A percentile compares a stretch with the other conserved stretches of the same genome.
Evolutionary conservation across 2,113 vertebrate species (phyloP).

Genomic region (Daphoenositta chrysoptera): DNA sequence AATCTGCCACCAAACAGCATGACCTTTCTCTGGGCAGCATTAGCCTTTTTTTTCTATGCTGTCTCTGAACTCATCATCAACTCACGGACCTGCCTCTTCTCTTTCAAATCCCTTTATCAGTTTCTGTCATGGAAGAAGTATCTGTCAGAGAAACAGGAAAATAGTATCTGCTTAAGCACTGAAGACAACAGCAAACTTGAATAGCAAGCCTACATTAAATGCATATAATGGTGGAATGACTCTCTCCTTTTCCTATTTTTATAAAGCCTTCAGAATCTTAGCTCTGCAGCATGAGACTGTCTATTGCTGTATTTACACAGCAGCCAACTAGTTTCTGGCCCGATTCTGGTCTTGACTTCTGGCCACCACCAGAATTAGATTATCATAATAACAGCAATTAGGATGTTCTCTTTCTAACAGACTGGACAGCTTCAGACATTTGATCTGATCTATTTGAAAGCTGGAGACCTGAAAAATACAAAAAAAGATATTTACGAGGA

Average conservation of each 20-base stretch:
- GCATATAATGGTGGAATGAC: background rate
- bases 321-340: background rate
- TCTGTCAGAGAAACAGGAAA: background rate
- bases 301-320: background rate
- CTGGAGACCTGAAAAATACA: background rate
- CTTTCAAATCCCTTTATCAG: background rate
- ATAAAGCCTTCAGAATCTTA: background rate
- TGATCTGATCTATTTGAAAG: constrained; percentile 1
- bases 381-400: constrained; percentile 5
- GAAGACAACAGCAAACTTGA: background rate
- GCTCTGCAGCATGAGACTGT: background rate
- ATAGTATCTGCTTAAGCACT: background rate
- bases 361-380: background rate
- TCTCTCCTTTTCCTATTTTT: background rate
- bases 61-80: background rate
- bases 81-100: background rate
- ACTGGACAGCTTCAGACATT: background rate
- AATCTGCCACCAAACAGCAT: background rate
- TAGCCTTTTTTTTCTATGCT: background rate
- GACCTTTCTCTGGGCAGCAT: background rate
- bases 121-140: background rate
- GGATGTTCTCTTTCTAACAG: background rate
- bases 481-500: background rate
- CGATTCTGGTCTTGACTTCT: constrained; percentile 2
- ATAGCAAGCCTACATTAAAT: background rate